Percentiles rank a stretch among this genome's conserved stretches.
phyloP scores from a whole-genome alignment of 2,797 vertebrate genomes.

The Epinephelus malabaricus region DNA sequence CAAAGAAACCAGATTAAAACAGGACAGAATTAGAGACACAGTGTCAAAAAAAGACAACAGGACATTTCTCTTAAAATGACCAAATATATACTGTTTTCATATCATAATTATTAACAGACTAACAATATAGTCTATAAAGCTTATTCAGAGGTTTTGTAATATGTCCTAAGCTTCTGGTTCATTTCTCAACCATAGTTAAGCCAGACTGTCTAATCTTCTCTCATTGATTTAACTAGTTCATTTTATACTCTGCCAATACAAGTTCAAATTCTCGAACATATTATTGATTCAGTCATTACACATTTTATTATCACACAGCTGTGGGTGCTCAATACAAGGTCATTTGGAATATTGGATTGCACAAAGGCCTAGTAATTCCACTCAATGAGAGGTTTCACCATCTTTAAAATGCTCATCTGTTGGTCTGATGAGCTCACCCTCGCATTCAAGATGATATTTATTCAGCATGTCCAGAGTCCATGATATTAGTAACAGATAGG shows the following conservation, averaged over 20 bases:
- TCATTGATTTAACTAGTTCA: slow-evolving; percentile 53
- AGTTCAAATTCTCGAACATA: slow-evolving; percentile 21
- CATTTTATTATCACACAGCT: slow-evolving; percentile 41
- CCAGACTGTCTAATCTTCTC: slow-evolving; percentile 28
- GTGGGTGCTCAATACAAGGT: slow-evolving; percentile 25
- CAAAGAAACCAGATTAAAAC: neutral
- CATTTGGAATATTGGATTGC: slow-evolving; percentile 3
- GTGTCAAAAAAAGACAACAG: neutral
- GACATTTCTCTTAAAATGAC: neutral
- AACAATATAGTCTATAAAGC: neutral
- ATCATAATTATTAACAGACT: neutral
- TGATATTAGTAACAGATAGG: neutral
- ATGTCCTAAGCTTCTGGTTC: slow-evolving; percentile 27
- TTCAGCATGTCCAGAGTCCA: neutral
- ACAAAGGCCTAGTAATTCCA: slow-evolving; percentile 22
- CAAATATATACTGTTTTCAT: neutral
- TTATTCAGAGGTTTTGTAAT: neutral
- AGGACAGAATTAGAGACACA: neutral
- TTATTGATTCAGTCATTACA: slow-evolving; percentile 60
- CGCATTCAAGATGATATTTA: neutral
- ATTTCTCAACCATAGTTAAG: slow-evolving; percentile 32
- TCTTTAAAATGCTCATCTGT: slow-evolving; percentile 4
- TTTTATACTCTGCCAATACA: slow-evolving; percentile 51
- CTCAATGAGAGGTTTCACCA: neutral
- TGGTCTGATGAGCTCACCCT: neutral